Conservation (phyloP, 2,888 invertebrate species). For the Heteromyza rotundicornis region DNA sequence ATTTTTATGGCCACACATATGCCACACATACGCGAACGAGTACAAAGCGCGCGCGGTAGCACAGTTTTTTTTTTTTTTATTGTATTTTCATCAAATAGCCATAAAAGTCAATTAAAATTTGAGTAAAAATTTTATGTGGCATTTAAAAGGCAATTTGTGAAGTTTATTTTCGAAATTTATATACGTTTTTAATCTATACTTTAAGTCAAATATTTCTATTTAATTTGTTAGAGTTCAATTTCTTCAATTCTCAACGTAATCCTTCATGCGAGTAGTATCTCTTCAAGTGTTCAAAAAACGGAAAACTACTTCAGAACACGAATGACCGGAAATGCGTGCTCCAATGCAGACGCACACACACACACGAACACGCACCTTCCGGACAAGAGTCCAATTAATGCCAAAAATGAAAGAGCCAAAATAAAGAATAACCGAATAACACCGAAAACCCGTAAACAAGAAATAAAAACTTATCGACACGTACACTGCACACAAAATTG, state of each 20-base stretch:
- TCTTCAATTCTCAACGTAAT: no score
- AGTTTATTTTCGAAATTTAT: no score
- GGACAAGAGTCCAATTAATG: not conserved
- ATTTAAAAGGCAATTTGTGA: no score
- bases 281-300: no score
- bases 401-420: not conserved
- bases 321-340: slow-evolving; percentile 2
- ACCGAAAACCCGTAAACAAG: not conserved
- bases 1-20: not conserved
- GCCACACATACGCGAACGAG: no score
- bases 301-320: not conserved
- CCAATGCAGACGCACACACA: not conserved
- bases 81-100: slow-evolving; percentile 16
- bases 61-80: slow-evolving; percentile 2
- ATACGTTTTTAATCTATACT: no score
- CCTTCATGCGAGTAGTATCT: no score
- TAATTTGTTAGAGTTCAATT: no score
- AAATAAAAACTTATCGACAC: not conserved
- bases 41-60: no score
- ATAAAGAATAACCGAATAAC: not conserved
- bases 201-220: no score
- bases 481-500: not conserved
- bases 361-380: not conserved
- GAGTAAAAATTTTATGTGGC: no score
- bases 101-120: slow-evolving; percentile 15